Evolutionary conservation across 2,113 vertebrate species (phyloP).

Genomic region (Anguilla japonica): DNA sequence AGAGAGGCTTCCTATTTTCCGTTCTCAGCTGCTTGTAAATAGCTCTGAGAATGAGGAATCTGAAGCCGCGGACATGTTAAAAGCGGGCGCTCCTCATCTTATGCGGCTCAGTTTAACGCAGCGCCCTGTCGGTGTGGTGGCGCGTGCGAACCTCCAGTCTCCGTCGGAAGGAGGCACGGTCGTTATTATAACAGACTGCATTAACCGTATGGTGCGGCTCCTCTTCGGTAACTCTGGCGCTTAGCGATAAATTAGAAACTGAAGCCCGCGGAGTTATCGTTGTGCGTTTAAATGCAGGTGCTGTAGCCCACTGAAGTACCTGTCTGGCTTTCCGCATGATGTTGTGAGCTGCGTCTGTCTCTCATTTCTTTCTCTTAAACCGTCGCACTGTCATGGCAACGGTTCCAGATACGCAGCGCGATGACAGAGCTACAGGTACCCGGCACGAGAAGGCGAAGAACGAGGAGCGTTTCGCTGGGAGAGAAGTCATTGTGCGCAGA

Average conservation of each 20-base stretch:
- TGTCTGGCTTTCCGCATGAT: too few species aligned
- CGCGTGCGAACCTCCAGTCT: not conserved
- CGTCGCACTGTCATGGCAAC: slow-evolving; percentile 28
- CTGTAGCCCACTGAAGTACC: too few species aligned
- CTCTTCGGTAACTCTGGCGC: not conserved
- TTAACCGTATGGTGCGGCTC: not conserved
- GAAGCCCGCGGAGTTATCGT: not conserved
- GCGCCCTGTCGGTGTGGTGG: not conserved
- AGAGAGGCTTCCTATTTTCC: not conserved
- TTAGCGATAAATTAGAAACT: not conserved
- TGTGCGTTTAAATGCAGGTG: not conserved
- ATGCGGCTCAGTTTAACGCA: not conserved
- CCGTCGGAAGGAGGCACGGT: not conserved
- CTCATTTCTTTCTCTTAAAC: slow-evolving; percentile 25
- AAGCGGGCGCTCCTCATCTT: not conserved
- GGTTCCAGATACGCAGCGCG: not conserved
- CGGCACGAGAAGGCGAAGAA: not conserved
- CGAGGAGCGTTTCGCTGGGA: not conserved
- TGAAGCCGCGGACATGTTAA: not conserved
- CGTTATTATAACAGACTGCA: not conserved
- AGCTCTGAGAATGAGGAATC: not conserved
- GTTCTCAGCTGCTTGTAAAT: not conserved
- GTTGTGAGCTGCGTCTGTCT: slow-evolving; percentile 26
- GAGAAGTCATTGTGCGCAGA: not conserved
- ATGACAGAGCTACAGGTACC: not conserved